Evolutionary conservation across 2,113 vertebrate genomes (phyloP).

Genomic region (Willisornis vidua): DNA sequence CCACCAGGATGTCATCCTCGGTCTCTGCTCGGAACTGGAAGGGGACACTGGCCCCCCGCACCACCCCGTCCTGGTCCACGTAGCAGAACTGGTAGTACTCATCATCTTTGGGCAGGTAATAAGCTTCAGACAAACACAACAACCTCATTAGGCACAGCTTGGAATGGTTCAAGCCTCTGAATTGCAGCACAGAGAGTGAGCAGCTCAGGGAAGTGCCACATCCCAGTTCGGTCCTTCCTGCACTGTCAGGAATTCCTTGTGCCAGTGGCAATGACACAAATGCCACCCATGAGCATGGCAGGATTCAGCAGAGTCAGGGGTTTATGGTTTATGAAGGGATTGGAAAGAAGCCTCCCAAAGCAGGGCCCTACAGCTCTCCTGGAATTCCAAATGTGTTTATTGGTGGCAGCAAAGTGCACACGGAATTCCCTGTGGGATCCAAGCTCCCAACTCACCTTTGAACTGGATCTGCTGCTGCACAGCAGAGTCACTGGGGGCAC

Average conservation of each 20-base stretch:
- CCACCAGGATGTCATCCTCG: slow-evolving; percentile 73
- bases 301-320: not conserved
- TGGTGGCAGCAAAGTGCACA: not conserved
- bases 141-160: not conserved
- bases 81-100: slow-evolving; percentile 82
- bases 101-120: slow-evolving; percentile 77
- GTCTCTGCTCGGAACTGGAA: slow-evolving; percentile 72
- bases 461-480: slow-evolving; percentile 66
- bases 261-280: not conserved
- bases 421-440: accelerated
- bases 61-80: slow-evolving; percentile 67
- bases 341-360: not conserved
- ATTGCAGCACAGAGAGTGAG: not conserved
- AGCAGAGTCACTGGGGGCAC: accelerated
- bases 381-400: not conserved
- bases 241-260: not conserved
- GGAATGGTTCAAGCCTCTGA: not conserved
- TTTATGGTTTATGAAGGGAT: not conserved
- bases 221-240: not conserved
- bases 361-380: not conserved
- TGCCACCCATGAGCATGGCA: not conserved
- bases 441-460: slow-evolving; percentile 65
- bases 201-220: not conserved
- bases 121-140: slow-evolving; percentile 60
- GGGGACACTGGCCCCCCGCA: slow-evolving; percentile 72